Base-by-base conservation (phyloP, 2,113 vertebrate genomes). In the Triplophysa siluroides region DNA sequence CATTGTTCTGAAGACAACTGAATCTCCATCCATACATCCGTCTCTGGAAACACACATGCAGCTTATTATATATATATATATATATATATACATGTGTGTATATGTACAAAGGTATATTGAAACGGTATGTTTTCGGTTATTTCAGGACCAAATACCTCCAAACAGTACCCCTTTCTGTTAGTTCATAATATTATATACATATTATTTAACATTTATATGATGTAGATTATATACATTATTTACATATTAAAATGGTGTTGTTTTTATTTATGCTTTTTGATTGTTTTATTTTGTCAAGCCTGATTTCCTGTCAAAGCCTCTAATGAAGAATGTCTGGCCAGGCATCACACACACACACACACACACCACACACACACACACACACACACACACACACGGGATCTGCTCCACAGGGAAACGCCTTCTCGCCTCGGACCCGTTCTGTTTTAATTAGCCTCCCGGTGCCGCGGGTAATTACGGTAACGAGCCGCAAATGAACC, bases 401-500 rank as follows among this genome's bases (percentile, higher is more conserved):
- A 63, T 79, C 78, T 54, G 58, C 64, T 78, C 64, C 58, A 58
- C 58, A 52, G 62, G 78, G 72, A 64, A 74, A 60, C 79, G 79
- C 70, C 71, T 81, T 58, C 56, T 38, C 83, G 79, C 65, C 70
- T 81, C 69, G 78, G 79, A 77, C 78, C 79, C 79, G 78, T 78
- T 79, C 76, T 79, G 29, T 78, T 21, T 78, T 84, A 84, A 84
- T 82, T 81, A 82, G 80, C 80, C 83, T 84, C 83, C 80, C 80
- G 80, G 83, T 82, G 65, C 76, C 76, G 83, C 66, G 76, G 79
- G 76, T 84, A 84, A 84, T 84, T 84, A 84, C 83, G 83, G 83
- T 84, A 82, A 84, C 83, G 80, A 84, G 83, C 76, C 76, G 80
- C 80, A 76, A 81, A 81, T 78, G 83, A 81, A 65, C 80, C 80